Evolutionary conservation across 2,113 vertebrate species (phyloP).

Genomic region (Cynopterus brachyotis): DNA sequence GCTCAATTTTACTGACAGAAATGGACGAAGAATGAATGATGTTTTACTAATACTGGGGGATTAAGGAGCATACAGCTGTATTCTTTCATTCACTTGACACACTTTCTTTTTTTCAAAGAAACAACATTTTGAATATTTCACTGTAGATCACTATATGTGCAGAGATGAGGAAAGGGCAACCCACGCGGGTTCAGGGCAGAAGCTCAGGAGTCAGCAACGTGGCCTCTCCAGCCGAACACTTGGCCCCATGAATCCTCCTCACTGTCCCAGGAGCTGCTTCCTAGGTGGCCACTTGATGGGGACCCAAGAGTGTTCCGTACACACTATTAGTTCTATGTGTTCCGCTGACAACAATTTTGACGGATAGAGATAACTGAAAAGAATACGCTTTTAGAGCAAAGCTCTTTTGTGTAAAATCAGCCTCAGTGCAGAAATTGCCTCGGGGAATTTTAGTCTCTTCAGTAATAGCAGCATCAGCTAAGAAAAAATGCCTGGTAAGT

Average conservation of each 20-base stretch:
- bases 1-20: constrained; percentile 1
- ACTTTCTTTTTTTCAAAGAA: not conserved
- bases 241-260: not conserved
- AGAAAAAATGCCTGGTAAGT: not conserved
- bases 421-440: not conserved
- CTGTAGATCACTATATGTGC: not conserved
- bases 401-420: not conserved
- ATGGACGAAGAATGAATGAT: not conserved
- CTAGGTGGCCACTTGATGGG: no score
- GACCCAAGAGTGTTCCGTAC: not conserved
- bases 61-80: not conserved
- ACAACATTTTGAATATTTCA: not conserved
- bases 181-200: not conserved
- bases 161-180: not conserved
- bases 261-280: not conserved
- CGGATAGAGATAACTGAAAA: not conserved
- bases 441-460: not conserved
- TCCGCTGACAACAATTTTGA: not conserved
- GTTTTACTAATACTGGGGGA: not conserved
- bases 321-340: not conserved
- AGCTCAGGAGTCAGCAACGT: not conserved
- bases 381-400: not conserved
- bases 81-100: not conserved
- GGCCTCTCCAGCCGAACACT: not conserved
- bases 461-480: not conserved